phyloP scores from a whole-genome alignment of 64 coral and sea anemone species.

The Anthopleura sola region DNA sequence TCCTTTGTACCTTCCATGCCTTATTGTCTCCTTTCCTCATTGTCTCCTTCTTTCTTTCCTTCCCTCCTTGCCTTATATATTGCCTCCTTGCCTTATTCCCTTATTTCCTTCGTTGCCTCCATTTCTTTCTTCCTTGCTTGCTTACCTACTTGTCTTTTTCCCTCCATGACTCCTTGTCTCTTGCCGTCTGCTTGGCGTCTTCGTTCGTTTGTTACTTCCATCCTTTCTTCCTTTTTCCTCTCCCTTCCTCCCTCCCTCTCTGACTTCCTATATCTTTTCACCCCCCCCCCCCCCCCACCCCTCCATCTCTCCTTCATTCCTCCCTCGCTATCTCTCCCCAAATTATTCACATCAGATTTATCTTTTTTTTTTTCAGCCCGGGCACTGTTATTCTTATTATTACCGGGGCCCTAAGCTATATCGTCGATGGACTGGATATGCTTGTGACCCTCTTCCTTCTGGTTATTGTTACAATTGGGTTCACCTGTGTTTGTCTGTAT shows the following conservation, averaged over 20 bases:
- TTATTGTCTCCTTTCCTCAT: not conserved
- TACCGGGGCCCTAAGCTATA: constrained; percentile 56
- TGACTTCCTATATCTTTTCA: not conserved
- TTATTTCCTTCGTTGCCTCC: too few species aligned
- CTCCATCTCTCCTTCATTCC: too few species aligned
- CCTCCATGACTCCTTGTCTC: not conserved
- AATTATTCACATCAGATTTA: not conserved
- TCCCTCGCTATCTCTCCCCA: not conserved
- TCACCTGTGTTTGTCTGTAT: constrained; percentile 68
- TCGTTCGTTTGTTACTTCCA: not conserved
- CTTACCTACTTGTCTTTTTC: not conserved
- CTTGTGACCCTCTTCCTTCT: constrained; percentile 32
- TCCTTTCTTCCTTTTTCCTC: too few species aligned
- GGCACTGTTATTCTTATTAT: constrained; percentile 89
- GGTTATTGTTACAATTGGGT: constrained; percentile 48
- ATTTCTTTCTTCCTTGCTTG: not conserved
- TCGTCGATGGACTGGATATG: not conserved
- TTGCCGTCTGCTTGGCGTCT: too few species aligned
- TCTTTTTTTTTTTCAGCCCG: constrained; percentile 62
- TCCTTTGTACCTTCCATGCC: not conserved
- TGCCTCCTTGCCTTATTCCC: too few species aligned
- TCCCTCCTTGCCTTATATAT: too few species aligned
- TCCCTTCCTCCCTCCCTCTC: not conserved
- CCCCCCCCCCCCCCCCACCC: too few species aligned
- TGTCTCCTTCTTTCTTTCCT: not conserved